phyloP scores from a whole-genome alignment of 2,888 invertebrate genomes.

The Zaprionus bogoriensis region DNA sequence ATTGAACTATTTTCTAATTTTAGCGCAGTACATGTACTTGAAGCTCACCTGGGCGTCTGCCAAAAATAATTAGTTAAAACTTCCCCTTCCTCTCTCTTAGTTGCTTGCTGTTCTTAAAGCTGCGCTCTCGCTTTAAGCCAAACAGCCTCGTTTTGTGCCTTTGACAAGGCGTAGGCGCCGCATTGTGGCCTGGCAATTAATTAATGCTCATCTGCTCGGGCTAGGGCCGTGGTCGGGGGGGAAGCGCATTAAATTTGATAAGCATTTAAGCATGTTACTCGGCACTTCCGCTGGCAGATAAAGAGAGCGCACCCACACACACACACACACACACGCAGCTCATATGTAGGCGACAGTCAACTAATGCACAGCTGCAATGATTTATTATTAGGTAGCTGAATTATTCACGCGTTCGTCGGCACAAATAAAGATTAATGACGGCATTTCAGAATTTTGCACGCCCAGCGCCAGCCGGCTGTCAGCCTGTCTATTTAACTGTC shows the following conservation, averaged over 20 bases:
- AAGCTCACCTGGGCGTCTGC: constrained; percentile 7
- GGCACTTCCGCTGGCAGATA: constrained; percentile 65
- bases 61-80: constrained; percentile 21
- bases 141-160: neutral
- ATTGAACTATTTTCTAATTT: constrained; percentile 5
- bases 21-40: constrained; percentile 2
- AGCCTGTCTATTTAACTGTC: constrained; percentile 70
- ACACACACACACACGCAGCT: neutral
- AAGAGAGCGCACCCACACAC: constrained; percentile 16
- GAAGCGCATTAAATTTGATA: constrained; percentile 71
- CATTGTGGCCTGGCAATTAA: constrained; percentile 66
- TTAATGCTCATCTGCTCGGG: constrained; percentile 67
- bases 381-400: constrained; percentile 79
- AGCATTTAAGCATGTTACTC: constrained; percentile 77
- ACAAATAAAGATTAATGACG: constrained; percentile 80
- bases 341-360: constrained; percentile 55
- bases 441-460: constrained; percentile 67
- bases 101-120: constrained; percentile 3
- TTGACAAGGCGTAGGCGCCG: constrained; percentile 21
- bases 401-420: constrained; percentile 74
- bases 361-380: constrained; percentile 77
- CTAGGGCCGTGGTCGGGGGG: neutral
- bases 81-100: neutral
- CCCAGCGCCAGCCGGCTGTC: constrained; percentile 61
- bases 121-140: constrained; percentile 11